Percentiles rank a stretch among this genome's conserved stretches.
Evolutionary conservation across 2,113 vertebrate species (phyloP).

Genomic region (Labeo catla): DNA sequence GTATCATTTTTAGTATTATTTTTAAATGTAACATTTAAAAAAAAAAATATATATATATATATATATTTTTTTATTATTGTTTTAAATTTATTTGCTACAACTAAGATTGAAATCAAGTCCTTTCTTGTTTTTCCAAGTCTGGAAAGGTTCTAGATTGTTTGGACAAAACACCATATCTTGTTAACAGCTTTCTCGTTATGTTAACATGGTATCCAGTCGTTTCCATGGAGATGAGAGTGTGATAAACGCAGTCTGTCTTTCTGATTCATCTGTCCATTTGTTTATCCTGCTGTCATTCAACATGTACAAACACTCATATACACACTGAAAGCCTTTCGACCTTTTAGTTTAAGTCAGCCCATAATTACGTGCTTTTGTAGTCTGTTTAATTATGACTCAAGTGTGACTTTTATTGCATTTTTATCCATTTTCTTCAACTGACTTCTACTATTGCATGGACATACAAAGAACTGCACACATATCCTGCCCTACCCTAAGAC

Average conservation of each 20-base stretch:
- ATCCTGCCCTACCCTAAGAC: neutral
- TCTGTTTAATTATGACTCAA: neutral
- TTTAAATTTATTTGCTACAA: neutral
- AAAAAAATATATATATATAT: too few species aligned
- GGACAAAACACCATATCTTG: neutral
- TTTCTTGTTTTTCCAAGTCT: neutral
- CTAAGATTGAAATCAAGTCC: neutral
- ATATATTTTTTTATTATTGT: neutral
- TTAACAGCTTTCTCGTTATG: neutral
- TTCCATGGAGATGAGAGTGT: neutral
- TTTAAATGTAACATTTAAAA: neutral
- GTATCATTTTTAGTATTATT: neutral
- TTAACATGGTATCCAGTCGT: neutral
- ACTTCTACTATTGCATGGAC: neutral
- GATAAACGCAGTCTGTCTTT: slow-evolving; percentile 13
- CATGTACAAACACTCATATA: neutral
- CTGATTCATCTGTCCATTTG: slow-evolving; percentile 23
- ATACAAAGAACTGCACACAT: neutral
- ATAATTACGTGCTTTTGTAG: neutral
- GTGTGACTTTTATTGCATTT: neutral
- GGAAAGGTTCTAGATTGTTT: neutral
- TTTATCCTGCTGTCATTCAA: slow-evolving; percentile 20
- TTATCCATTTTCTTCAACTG: neutral
- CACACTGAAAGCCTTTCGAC: neutral
- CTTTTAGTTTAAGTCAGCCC: neutral